Evolutionary conservation across 2,113 vertebrate genomes (phyloP).

Genomic region (Haliaeetus leucogaster): DNA sequence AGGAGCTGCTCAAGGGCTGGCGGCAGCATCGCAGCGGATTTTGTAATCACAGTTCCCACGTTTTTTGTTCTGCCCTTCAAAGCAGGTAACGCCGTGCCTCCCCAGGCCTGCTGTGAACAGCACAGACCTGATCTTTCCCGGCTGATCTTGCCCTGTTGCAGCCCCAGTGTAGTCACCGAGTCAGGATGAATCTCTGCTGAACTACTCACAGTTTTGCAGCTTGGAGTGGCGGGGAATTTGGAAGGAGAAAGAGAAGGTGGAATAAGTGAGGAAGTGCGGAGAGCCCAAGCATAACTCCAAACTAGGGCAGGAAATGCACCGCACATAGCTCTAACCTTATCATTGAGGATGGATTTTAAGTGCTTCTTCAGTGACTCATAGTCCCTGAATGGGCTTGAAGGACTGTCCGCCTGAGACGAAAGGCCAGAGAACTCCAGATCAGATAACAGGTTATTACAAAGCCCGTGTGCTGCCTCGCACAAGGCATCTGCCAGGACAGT

Average conservation of each 20-base stretch:
- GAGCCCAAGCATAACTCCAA: neutral
- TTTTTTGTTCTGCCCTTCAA: neutral
- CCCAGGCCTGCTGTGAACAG: neutral
- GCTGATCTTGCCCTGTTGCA: neutral
- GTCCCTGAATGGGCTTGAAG: slow-evolving; percentile 25
- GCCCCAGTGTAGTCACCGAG: neutral
- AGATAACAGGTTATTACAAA: neutral
- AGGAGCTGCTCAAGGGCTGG: neutral
- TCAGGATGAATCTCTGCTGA: neutral
- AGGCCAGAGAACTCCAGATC: slow-evolving; percentile 14
- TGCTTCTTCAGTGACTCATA: slow-evolving; percentile 53
- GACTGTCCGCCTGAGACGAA: neutral
- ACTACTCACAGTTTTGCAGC: neutral
- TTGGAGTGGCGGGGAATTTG: neutral
- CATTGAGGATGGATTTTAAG: slow-evolving; percentile 25
- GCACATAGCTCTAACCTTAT: neutral
- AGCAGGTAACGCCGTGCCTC: rapidly evolving
- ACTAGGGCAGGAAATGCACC: slow-evolving; percentile 13
- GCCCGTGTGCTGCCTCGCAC: rapidly evolving
- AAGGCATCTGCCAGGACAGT: neutral
- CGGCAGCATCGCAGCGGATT: neutral
- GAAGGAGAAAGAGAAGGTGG: neutral
- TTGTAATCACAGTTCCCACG: rapidly evolving
- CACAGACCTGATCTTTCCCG: neutral
- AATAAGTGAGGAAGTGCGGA: neutral